Evolutionary conservation across 2,888 invertebrate species (phyloP).

Genomic region (Notocelia uddmanniana): DNA sequence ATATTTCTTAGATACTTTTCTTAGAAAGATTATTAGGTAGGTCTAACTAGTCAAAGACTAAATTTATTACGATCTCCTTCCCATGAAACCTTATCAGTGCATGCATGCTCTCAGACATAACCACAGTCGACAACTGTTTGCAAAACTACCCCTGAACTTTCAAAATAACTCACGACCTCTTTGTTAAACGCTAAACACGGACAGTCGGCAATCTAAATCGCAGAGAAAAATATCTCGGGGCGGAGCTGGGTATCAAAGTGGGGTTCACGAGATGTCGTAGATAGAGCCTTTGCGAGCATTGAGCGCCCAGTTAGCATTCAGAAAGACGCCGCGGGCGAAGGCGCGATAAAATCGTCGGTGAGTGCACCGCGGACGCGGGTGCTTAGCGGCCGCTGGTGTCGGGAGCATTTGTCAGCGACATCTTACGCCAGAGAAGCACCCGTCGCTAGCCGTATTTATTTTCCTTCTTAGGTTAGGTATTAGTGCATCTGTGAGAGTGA

Average conservation of each 20-base stretch:
- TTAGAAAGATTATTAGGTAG: neutral
- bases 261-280: slow-evolving; percentile 70
- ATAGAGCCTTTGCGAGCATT: slow-evolving; percentile 70
- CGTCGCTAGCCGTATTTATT: neutral
- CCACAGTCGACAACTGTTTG: slow-evolving; percentile 37
- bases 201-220: slow-evolving; percentile 76
- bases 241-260: slow-evolving; percentile 70
- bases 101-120: slow-evolving; percentile 8
- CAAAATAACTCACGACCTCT: slow-evolving; percentile 47
- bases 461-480: neutral
- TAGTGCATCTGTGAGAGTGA: too few relatives aligned
- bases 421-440: neutral
- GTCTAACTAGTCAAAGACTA: too few relatives aligned
- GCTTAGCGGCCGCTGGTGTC: slow-evolving; percentile 15
- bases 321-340: slow-evolving; percentile 80
- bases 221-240: slow-evolving; percentile 78
- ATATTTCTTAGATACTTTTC: too few relatives aligned
- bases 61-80: neutral
- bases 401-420: slow-evolving; percentile 14
- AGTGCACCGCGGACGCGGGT: slow-evolving; percentile 53
- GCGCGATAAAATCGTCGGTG: slow-evolving; percentile 78
- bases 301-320: slow-evolving; percentile 82
- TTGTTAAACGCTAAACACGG: slow-evolving; percentile 66
- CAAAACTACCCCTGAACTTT: slow-evolving; percentile 42
- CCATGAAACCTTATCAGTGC: neutral